Conservation (phyloP, 2,888 invertebrate genomes). For the Drosophila kanekoi region DNA sequence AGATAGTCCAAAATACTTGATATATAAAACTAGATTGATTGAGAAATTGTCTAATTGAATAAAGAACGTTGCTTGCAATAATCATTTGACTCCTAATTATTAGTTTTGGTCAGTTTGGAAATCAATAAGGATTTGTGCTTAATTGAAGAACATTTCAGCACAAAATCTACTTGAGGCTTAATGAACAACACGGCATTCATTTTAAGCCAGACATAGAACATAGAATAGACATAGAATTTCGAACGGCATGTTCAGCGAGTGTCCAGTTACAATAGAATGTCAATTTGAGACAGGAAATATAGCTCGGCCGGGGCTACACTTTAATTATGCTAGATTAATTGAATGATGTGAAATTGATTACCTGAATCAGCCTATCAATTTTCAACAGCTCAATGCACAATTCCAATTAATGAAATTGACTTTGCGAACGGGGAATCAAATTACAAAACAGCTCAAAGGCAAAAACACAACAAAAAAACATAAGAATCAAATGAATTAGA, state of each 20-base stretch:
- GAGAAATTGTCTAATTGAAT: no score
- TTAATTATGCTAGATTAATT: conserved; percentile 26
- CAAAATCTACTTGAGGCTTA: no score
- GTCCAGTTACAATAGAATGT: neutral
- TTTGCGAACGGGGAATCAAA: conserved; percentile 24
- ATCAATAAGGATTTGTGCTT: no score
- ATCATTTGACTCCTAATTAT: no score
- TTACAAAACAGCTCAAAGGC: conserved; percentile 3
- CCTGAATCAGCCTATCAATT: conserved; percentile 39
- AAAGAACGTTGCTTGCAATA: no score
- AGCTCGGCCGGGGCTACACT: neutral
- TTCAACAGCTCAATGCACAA: conserved; percentile 47
- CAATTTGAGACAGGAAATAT: conserved; percentile 2
- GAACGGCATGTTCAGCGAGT: neutral
- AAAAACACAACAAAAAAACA: neutral
- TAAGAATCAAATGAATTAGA: conserved; percentile 17
- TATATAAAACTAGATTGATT: no score
- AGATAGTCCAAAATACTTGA: no score
- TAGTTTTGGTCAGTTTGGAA: no score
- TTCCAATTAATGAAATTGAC: conserved; percentile 41
- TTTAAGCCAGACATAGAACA: no score
- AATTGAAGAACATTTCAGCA: no score
- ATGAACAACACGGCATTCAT: no score
- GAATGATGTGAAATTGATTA: conserved; percentile 52
- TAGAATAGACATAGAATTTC: no score